These are phyloP conservation scores for Calidris pugnax DNA, from an alignment of 2,113 vertebrate genomes.

Conservation along the genomic window DNA sequence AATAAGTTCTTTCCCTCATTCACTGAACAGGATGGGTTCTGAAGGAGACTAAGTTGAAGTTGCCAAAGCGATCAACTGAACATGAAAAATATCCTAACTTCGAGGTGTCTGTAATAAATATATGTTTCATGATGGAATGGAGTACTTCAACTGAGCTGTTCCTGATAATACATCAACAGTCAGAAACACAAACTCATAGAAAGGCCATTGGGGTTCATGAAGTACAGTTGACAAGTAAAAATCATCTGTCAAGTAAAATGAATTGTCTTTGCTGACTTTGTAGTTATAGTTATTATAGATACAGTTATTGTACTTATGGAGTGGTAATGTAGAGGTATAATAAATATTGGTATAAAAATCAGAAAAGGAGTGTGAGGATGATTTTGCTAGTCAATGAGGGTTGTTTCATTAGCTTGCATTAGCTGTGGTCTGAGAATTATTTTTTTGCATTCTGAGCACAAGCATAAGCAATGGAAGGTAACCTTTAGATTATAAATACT, in stretches of 20 bases:
- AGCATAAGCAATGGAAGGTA: not conserved
- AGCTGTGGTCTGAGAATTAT: not conserved
- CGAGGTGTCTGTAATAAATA: not conserved
- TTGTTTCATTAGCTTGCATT: not conserved
- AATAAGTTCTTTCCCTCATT: not conserved
- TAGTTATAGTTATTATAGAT: not conserved
- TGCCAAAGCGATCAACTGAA: slow-evolving; percentile 1
- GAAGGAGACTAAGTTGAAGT: not conserved
- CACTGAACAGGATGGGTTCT: not conserved
- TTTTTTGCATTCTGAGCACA: slow-evolving; percentile 1
- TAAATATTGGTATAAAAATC: not conserved
- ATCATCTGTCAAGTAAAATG: slow-evolving; percentile 7
- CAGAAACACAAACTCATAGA: not conserved
- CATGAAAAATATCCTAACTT: not conserved
- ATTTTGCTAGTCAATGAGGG: not conserved
- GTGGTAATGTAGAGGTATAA: not conserved
- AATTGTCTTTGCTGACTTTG: not conserved
- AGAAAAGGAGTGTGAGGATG: not conserved
- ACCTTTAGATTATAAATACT: slow-evolving; percentile 34
- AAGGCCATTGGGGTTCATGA: not conserved
- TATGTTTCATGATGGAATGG: not conserved
- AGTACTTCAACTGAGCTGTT: not conserved
- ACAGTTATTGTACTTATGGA: not conserved
- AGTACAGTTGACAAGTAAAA: not conserved
- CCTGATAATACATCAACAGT: not conserved